Base-by-base conservation (phyloP, 1,140 invertebrate genomes). In the Phortica variegata region DNA sequence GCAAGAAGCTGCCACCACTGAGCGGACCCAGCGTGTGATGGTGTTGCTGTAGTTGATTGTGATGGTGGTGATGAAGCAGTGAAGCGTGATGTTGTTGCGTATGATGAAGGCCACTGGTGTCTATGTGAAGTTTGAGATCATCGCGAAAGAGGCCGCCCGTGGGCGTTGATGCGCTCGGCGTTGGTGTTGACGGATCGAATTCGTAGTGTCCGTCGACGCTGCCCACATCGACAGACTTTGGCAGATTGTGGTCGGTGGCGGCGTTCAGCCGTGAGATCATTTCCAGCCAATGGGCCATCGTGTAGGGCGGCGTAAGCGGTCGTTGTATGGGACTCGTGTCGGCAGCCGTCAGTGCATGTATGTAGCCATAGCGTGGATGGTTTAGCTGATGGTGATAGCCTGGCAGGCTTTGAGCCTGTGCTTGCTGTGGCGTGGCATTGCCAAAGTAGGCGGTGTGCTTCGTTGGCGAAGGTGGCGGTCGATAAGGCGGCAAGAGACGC, bases 131-230 rank as follows among this genome's bases (percentile, higher is more conserved):
- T 17, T 72, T 72, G 59, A 74, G 65, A 66, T 74, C 71, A 51
- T 74, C 71, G 40, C 71, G 59, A n/a, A 86, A 75, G 32, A 82
- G 76, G 26, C 82, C 75, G 37, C 80, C 78, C 6, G 81, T 81
- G 3, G 83, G 82, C 31, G 85, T 84, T 2, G 81, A 79, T 26
- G 81, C 82, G 2, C 85, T 85, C 0, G 82, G 80, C 13, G 85
- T 86, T 2, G 85, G 85, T 19, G 85, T 85, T n/a, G 89, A 87
- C 8, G 89, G 87, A 16, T 88, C 87, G 79, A 95, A 96, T 77
- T 96, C 93, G 77, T 96, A 97, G 75, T 96, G 93, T 37, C 91
- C 92, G 76, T 96, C 94, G 32, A 94, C 93, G 61, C 91, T 94
- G 49, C 87, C 85, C 43, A 88, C 85, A 77, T 94, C 91, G 9